Evolutionary conservation across 1,140 invertebrate species (phyloP), one percentile per base, ranked within the genome.

Genomic region (Drosophila pachea): DNA sequence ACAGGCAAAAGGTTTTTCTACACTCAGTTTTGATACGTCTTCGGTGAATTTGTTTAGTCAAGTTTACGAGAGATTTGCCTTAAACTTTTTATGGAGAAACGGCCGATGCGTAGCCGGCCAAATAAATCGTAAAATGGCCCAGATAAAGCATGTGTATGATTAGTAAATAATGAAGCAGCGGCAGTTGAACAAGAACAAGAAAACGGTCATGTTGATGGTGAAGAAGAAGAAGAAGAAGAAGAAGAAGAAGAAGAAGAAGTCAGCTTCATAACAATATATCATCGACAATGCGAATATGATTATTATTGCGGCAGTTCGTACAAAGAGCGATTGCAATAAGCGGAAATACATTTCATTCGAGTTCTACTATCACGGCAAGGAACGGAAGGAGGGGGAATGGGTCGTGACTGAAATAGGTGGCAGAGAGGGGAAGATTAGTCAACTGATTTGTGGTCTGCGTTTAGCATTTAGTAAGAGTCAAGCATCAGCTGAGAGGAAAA

Each of bases 81-180:
- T 62, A 2, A 52, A 62, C 22, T 64, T 36, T 49, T 66, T 59
- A 29, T 36, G 4, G 35, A 14, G 63, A 50, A 56, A 40, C 53
- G 62, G 14, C 52, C 35, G 38, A 64, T 52, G 52, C 43, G 52
- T 45, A 63, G 50, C 49, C 53, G 53, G 50, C 49, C 53, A 48
- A 66, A 66, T 66, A 48, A 49, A 53, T 61, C 49, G 45, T 53
- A 43, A 68, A 22, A 61, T 61, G 65, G 38, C 11, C 31, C 56
- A 61, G 56, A 67, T 67, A 67, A 60, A 47, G 49, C 45, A 47
- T 64, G 52, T 55, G 62, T 42, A 8, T 32, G 55, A 66, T 66
- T 66, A 59, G 40, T 40, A 43, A 55, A 43, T 56, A 66, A 16
- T 47, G 32, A 31, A 38, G 31, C 22, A 33, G 53, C 6, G 31